Evolutionary conservation across 2,888 invertebrate species (phyloP).

Genomic region (Periphyllus acericola): DNA sequence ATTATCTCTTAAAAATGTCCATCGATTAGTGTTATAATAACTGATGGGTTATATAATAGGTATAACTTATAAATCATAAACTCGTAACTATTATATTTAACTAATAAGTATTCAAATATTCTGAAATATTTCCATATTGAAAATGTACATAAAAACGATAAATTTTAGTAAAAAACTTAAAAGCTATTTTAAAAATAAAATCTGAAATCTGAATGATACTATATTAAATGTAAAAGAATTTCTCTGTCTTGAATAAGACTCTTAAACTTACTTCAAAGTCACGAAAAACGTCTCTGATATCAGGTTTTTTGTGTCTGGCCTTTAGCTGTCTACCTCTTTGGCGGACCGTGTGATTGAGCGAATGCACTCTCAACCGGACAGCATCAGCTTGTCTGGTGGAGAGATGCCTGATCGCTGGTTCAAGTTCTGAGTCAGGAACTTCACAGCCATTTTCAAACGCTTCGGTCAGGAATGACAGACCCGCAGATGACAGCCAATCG

Average conservation of each 20-base stretch:
- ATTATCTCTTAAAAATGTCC: slow-evolving; percentile 2
- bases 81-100: too few relatives aligned
- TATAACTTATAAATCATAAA: too few relatives aligned
- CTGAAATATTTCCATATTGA: not conserved
- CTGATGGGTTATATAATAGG: not conserved
- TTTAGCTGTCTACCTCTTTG: slow-evolving; percentile 72
- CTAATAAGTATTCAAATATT: not conserved
- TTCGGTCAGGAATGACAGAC: slow-evolving; percentile 77
- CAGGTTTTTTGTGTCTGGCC: slow-evolving; percentile 74
- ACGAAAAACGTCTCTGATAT: slow-evolving; percentile 84
- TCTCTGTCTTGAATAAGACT: not conserved
- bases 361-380: slow-evolving; percentile 78
- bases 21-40: not conserved
- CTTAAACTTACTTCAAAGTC: slow-evolving; percentile 77
- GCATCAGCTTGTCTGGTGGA: slow-evolving; percentile 80
- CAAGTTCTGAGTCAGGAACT: slow-evolving; percentile 75
- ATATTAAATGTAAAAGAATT: slow-evolving; percentile 1
- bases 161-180: slow-evolving; percentile 26
- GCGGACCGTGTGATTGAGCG: slow-evolving; percentile 81
- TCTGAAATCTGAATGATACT: not conserved
- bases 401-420: slow-evolving; percentile 71
- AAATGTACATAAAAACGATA: not conserved
- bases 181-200: not conserved
- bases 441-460: slow-evolving; percentile 78
- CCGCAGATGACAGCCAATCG: slow-evolving; percentile 80